These are phyloP conservation scores for Agrotis puta DNA, from an alignment of 2,888 invertebrate genomes.

Conservation along the genomic window DNA sequence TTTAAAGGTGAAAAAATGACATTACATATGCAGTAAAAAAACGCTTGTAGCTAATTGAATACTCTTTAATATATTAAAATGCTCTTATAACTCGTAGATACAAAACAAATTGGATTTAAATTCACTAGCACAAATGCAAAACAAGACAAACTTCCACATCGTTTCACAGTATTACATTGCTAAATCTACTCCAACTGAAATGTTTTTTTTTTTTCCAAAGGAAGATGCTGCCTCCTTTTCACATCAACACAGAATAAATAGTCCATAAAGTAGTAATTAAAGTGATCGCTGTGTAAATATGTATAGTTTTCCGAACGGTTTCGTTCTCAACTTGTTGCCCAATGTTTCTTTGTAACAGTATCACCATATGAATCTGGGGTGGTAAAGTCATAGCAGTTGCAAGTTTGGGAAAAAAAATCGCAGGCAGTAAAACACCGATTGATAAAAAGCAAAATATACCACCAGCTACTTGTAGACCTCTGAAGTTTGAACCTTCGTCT, in stretches of 20 bases:
- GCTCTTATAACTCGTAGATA: not conserved
- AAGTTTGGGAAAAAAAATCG: conserved; percentile 72
- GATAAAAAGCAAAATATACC: conserved; percentile 72
- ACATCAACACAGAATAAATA: conserved; percentile 64
- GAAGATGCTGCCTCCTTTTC: not conserved
- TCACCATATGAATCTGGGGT: conserved; percentile 79
- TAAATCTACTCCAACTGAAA: not conserved
- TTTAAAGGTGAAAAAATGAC: too few species aligned
- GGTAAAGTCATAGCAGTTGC: conserved; percentile 76
- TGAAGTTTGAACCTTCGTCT: conserved; percentile 33
- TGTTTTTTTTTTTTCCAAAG: not conserved
- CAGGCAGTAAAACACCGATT: conserved; percentile 72
- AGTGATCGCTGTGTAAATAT: conserved; percentile 72
- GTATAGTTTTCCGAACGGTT: conserved; percentile 69
- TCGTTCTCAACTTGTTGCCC: conserved; percentile 66
- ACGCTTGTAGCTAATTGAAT: too few species aligned
- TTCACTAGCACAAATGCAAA: not conserved
- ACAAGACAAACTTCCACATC: not conserved
- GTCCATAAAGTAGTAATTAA: conserved; percentile 76
- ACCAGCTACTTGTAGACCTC: conserved; percentile 66
- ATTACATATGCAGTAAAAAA: too few species aligned
- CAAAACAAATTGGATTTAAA: not conserved
- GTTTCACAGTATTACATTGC: not conserved
- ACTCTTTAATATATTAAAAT: not conserved
- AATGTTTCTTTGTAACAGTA: conserved; percentile 72